phyloP scores from a whole-genome alignment of 2,113 vertebrate species.

The Cyanoramphus novaezelandiae region DNA sequence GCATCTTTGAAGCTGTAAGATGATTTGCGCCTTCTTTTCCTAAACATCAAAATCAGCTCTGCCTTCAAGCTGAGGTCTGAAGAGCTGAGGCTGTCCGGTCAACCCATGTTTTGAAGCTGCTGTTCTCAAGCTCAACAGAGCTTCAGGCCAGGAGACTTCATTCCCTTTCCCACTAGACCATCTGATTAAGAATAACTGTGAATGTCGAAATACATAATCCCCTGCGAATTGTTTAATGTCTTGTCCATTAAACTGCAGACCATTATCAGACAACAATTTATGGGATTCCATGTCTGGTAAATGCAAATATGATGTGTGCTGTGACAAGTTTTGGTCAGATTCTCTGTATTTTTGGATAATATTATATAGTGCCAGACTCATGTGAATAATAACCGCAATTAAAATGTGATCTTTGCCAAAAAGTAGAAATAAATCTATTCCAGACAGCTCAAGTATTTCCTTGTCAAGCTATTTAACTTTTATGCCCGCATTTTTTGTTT shows the following conservation, averaged over 20 bases:
- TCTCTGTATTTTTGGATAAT: slow-evolving; percentile 20
- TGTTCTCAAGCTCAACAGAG: background rate
- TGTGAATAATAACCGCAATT: slow-evolving; percentile 26
- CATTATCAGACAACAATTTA: slow-evolving; percentile 61
- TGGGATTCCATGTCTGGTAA: slow-evolving; percentile 47
- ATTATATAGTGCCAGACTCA: background rate
- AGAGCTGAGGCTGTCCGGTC: background rate
- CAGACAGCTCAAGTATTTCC: background rate
- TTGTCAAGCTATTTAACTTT: background rate
- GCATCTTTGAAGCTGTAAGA: background rate
- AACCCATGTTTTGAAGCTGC: background rate
- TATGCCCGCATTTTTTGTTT: background rate
- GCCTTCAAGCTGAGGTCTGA: background rate
- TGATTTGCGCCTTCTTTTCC: background rate
- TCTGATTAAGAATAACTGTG: slow-evolving; percentile 16
- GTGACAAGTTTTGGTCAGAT: slow-evolving; percentile 39
- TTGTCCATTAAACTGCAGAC: slow-evolving; percentile 41
- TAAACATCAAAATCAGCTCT: background rate
- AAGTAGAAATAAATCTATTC: slow-evolving; percentile 8
- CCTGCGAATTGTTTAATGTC: slow-evolving; percentile 50
- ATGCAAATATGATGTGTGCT: slow-evolving; percentile 15
- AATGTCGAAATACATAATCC: slow-evolving; percentile 56
- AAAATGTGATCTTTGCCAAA: slow-evolving; percentile 27
- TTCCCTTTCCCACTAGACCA: slow-evolving; percentile 35
- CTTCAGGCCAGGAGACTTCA: background rate